Conservation (phyloP, 2,113 vertebrate species). For the Apteryx mantelli region DNA sequence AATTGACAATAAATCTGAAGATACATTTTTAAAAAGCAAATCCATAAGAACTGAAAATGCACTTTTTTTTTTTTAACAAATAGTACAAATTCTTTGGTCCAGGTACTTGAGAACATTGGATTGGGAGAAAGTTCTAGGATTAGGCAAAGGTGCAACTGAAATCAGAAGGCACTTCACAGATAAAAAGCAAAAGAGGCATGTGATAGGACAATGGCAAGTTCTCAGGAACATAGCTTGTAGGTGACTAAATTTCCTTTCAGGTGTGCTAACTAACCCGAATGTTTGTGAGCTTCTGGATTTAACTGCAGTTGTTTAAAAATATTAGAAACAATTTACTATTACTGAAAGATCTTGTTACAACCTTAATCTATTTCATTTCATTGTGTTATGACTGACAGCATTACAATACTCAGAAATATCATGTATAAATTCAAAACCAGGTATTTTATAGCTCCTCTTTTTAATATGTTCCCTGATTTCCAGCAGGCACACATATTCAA, state of each 20-base stretch:
- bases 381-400: not conserved
- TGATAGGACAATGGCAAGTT: not conserved
- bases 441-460: not conserved
- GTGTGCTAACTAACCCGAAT: not conserved
- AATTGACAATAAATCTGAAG: not conserved
- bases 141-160: not conserved
- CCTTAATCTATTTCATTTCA: not conserved
- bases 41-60: not conserved
- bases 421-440: not conserved
- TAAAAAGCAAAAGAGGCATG: not conserved
- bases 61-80: not conserved
- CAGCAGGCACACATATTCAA: not conserved
- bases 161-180: not conserved
- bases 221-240: not conserved
- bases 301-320: not conserved
- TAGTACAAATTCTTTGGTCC: not conserved
- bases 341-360: not conserved
- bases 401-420: not conserved
- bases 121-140: not conserved
- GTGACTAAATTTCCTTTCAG: not conserved
- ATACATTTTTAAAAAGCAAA: not conserved
- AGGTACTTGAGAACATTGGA: not conserved
- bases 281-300: not conserved
- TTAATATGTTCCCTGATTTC: not conserved
- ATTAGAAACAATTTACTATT: not conserved